Conservation (phyloP, 1,140 invertebrate genomes). For the Bactericera cockerelli region DNA sequence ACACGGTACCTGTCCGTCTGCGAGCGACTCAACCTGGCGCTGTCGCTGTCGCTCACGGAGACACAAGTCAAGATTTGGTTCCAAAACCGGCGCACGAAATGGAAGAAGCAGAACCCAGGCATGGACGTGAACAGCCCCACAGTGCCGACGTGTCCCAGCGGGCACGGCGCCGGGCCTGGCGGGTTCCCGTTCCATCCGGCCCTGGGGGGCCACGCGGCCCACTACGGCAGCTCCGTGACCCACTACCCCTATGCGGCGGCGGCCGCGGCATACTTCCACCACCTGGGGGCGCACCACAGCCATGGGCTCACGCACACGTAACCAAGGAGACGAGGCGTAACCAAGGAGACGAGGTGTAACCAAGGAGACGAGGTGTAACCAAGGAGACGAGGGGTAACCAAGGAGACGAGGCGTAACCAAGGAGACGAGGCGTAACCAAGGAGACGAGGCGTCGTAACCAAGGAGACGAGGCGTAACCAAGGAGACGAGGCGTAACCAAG, state of each 20-base stretch:
- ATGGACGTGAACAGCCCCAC: constrained; percentile 96
- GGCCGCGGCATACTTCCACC: constrained; percentile 24
- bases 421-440: too few relatives aligned
- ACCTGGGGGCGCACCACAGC: constrained; percentile 23
- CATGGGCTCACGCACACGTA: constrained; percentile 18
- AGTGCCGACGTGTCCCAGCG: constrained; percentile 42
- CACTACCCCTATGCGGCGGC: constrained; percentile 21
- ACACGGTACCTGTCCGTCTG: constrained; percentile 96
- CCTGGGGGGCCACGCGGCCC: constrained; percentile 19
- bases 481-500: too few relatives aligned
- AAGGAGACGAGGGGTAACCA: too few relatives aligned
- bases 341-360: too few relatives aligned
- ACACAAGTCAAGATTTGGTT: constrained; percentile 98
- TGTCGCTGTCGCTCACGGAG: constrained; percentile 88
- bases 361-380: too few relatives aligned
- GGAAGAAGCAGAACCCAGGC: constrained; percentile 99
- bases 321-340: constrained; percentile 10
- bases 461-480: too few relatives aligned
- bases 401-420: too few relatives aligned
- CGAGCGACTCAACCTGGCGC: constrained; percentile 86
- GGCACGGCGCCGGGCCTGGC: constrained; percentile 18
- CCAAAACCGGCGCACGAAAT: constrained; percentile 93
- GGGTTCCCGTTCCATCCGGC: constrained; percentile 22
- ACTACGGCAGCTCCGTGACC: constrained; percentile 20
- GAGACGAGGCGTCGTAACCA: too few relatives aligned